Evolutionary conservation across 2,113 vertebrate species (phyloP), one percentile per base, ranked within the genome.

Genomic region (Strix uralensis): DNA sequence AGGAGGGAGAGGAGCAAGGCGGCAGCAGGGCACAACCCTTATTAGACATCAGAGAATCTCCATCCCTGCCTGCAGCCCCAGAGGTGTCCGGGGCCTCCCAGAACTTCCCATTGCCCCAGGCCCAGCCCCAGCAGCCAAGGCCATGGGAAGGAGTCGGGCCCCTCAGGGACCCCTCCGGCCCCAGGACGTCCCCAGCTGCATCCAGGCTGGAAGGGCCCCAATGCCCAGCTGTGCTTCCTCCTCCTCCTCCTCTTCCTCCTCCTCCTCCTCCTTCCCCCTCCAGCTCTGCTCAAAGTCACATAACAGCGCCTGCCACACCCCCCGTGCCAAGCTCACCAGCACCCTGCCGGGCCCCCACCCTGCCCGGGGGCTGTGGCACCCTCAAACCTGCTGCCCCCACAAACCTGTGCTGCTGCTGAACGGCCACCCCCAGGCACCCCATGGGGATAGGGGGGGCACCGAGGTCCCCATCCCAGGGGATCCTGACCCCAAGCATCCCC

Each of bases 351-450:
- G 14, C 27, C 38, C 25, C n/a, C 29, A 23, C 40, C 38, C 88
- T 44, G 44, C 15, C 44, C 44, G 44, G 44, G 85, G 67, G n/a
- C 40, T 34, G 57, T 3, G 2, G 2, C 61, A 65, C 27, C 86
- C 78, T 6, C 38, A 9, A 4, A 49, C 15, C 30, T 77, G 52
- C 22, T 4, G 3, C 51, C 51, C 42, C 51, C n/a, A 3, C 22
- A 32, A 51, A 75, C 11, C 30, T 23, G 30, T 7, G 16, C 25
- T 15, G 16, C 52, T 46, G n/a, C n/a, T 9, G 4, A 73, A 26
- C 0, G 0, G 30, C 15, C 58, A 4, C 52, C 21, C 36, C 58
- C 0, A 5, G n/a, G 49, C 15, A 13, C n/a, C 32, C 62, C 13
- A 1, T 0, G 2, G 67, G 57, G 67, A 40, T 5, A 7, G 4